These are phyloP conservation scores for Chascanopsetta lugubris DNA, from an alignment of 2,113 vertebrate genomes.

Conservation along the genomic window DNA sequence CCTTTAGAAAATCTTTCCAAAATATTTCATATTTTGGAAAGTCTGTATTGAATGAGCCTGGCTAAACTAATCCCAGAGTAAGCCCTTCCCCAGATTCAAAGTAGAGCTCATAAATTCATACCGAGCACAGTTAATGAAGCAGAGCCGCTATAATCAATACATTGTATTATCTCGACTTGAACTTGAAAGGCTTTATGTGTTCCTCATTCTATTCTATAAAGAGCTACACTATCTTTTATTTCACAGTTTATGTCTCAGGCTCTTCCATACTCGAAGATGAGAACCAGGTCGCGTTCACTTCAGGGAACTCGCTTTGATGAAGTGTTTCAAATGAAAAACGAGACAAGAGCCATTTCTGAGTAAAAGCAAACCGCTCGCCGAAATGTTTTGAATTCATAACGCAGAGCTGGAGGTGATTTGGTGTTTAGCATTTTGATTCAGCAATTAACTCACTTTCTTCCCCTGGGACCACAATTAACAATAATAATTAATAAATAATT, in stretches of 20 bases:
- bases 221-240: too few species aligned
- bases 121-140: background rate
- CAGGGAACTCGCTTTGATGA: constrained; percentile 3
- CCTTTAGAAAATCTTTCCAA: background rate
- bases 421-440: constrained; percentile 32
- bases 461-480: constrained; percentile 36
- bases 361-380: constrained; percentile 6
- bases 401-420: constrained; percentile 33
- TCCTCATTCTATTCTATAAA: too few species aligned
- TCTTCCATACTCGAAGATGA: background rate
- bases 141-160: background rate
- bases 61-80: background rate
- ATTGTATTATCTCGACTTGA: background rate
- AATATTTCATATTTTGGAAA: background rate
- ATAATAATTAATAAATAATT: constrained; percentile 44
- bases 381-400: constrained; percentile 22
- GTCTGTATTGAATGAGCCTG: background rate
- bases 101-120: background rate
- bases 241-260: background rate
- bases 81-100: background rate
- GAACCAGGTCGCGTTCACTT: background rate
- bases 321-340: constrained; percentile 12
- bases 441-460: constrained; percentile 17
- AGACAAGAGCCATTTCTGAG: constrained; percentile 7
- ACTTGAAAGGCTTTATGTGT: too few species aligned